Evolutionary conservation across 2,113 vertebrate species (phyloP).

Genomic region (Ctenodactylus gundi): DNA sequence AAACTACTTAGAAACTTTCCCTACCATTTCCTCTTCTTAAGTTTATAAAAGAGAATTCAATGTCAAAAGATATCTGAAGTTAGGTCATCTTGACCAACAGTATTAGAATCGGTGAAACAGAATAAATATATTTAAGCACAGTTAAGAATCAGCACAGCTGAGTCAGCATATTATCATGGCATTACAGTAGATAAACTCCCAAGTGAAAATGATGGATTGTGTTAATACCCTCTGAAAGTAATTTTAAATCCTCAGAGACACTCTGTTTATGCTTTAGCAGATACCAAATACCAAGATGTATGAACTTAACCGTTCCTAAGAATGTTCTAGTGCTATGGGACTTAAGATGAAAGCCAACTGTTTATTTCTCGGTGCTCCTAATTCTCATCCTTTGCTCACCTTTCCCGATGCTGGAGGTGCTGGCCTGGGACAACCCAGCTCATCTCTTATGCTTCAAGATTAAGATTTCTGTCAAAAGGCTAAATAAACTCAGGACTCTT

Average conservation of each 20-base stretch:
- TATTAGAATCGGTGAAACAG: conserved; percentile 37
- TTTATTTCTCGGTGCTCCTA: neutral
- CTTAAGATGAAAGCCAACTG: neutral
- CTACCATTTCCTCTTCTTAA: neutral
- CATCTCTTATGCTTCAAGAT: neutral
- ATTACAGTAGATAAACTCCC: conserved; percentile 6
- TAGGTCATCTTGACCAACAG: conserved; percentile 14
- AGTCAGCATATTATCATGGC: conserved; percentile 34
- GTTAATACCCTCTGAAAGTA: conserved; percentile 56
- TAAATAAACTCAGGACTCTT: neutral
- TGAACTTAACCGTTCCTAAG: conserved; percentile 12
- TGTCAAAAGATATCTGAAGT: conserved; percentile 27
- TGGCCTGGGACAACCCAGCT: neutral
- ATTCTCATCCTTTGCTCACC: neutral
- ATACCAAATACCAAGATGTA: neutral
- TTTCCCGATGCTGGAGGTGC: neutral
- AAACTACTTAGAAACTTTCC: neutral
- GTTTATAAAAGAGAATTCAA: neutral
- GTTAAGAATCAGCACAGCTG: conserved; percentile 20
- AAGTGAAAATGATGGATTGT: conserved; percentile 60
- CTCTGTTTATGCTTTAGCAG: conserved; percentile 19
- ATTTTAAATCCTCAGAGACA: conserved; percentile 55
- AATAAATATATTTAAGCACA: conserved; percentile 33
- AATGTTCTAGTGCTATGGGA: neutral
- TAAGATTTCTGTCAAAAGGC: neutral